Conservation (phyloP, 2,888 invertebrate species). For the Drosophila histrio region DNA sequence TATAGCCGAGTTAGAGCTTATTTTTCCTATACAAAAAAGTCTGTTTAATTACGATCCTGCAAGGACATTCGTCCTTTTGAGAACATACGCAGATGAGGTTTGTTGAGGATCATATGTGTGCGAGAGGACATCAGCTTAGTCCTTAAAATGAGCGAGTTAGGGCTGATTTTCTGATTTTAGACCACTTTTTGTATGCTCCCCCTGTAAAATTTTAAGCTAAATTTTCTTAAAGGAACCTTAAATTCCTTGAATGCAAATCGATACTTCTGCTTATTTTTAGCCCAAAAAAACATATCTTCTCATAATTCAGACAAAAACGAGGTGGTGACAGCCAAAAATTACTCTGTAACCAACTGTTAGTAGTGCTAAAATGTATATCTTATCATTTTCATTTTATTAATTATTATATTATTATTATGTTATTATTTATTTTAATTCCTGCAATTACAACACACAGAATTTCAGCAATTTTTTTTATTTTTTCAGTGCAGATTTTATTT, state of each 20-base stretch:
- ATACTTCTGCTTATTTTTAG: background rate
- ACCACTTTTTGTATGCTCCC: background rate
- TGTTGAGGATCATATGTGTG: background rate
- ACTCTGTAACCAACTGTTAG: too few relatives aligned
- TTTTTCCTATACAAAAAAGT: background rate
- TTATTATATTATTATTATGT: too few relatives aligned
- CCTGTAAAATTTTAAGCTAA: background rate
- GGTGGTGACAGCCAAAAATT: too few relatives aligned
- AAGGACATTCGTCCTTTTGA: constrained; percentile 1
- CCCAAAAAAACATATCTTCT: background rate
- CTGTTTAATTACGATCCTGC: background rate
- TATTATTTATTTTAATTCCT: too few relatives aligned
- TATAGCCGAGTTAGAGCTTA: background rate
- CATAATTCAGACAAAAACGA: too few relatives aligned
- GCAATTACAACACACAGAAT: too few relatives aligned
- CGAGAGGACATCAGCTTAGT: background rate
- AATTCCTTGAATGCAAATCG: background rate
- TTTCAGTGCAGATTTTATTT: too few relatives aligned
- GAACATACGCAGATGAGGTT: background rate
- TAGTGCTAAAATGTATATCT: too few relatives aligned
- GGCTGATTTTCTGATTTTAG: background rate
- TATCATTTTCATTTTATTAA: too few relatives aligned
- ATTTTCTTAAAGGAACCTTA: background rate
- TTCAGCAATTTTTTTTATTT: background rate
- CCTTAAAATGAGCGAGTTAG: background rate